Percentiles rank a stretch among this genome's conserved stretches.
These are phyloP conservation scores for Lates calcarifer DNA, from an alignment of 2,113 vertebrate genomes.

Conservation along the genomic window DNA sequence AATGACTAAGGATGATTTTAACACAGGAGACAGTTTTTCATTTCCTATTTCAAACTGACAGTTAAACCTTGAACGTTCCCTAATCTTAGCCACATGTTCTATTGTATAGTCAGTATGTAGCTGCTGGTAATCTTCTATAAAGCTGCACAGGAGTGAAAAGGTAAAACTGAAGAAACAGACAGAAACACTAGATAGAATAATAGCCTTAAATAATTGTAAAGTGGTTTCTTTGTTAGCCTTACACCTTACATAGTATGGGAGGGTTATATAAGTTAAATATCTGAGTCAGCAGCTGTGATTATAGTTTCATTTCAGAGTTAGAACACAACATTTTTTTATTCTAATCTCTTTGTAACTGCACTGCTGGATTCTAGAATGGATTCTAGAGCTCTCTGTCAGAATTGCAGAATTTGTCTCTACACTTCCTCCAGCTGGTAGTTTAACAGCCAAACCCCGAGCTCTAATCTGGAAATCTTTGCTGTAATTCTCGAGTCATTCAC, in stretches of 20 bases:
- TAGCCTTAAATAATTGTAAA: neutral
- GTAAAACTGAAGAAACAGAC: too few species aligned
- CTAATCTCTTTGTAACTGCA: too few species aligned
- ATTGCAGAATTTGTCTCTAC: neutral
- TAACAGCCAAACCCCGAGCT: conserved; percentile 8
- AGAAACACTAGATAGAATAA: neutral
- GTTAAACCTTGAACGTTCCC: too few species aligned
- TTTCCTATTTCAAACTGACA: too few species aligned
- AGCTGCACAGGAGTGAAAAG: too few species aligned
- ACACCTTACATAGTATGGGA: neutral
- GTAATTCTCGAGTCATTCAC: neutral
- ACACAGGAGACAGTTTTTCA: too few species aligned
- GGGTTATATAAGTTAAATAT: neutral
- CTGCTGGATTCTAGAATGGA: neutral
- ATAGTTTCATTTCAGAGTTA: neutral
- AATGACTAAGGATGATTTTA: too few species aligned
- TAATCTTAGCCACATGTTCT: too few species aligned
- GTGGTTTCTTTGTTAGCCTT: neutral
- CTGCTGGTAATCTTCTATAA: too few species aligned
- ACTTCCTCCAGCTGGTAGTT: conserved; percentile 2
- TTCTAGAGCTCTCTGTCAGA: too few species aligned
- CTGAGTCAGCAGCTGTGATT: neutral
- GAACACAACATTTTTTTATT: too few species aligned
- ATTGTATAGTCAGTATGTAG: too few species aligned
- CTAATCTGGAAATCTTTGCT: conserved; percentile 11